Conservation (phyloP, 1,140 invertebrate species). For the Lepidurus couesii region DNA sequence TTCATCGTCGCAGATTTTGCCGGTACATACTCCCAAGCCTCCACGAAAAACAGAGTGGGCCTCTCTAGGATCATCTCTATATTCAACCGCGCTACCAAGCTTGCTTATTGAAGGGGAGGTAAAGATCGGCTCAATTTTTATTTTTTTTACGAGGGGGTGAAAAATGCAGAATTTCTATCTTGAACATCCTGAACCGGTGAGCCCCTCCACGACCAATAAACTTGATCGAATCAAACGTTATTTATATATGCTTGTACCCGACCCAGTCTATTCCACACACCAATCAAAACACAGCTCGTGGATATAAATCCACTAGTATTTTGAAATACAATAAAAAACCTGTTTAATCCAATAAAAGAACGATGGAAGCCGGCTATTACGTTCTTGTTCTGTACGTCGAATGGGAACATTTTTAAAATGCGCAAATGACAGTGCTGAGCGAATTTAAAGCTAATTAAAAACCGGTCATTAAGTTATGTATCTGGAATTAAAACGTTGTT, state of each 20-base stretch:
- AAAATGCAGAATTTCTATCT: neutral
- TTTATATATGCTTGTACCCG: neutral
- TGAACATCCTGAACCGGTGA: neutral
- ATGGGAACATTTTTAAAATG: too few species aligned
- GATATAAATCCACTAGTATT: too few species aligned
- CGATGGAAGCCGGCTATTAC: too few species aligned
- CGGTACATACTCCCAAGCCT: neutral
- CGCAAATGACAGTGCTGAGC: too few species aligned
- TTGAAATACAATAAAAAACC: too few species aligned
- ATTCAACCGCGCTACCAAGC: neutral
- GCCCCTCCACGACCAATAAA: neutral
- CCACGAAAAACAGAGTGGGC: neutral
- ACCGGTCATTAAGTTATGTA: too few species aligned
- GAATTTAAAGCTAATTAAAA: too few species aligned
- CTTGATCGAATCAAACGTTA: neutral
- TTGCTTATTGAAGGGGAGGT: neutral
- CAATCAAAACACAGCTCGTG: neutral
- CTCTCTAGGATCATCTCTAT: neutral
- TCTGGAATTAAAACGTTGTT: too few species aligned
- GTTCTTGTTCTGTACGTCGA: too few species aligned
- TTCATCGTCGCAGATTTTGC: constrained; percentile 9
- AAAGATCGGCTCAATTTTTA: neutral
- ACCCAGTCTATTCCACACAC: neutral
- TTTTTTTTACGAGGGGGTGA: neutral
- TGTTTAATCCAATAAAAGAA: too few species aligned